phyloP scores from a whole-genome alignment of 2,888 invertebrate genomes.

The Mellilla xanthometata region DNA sequence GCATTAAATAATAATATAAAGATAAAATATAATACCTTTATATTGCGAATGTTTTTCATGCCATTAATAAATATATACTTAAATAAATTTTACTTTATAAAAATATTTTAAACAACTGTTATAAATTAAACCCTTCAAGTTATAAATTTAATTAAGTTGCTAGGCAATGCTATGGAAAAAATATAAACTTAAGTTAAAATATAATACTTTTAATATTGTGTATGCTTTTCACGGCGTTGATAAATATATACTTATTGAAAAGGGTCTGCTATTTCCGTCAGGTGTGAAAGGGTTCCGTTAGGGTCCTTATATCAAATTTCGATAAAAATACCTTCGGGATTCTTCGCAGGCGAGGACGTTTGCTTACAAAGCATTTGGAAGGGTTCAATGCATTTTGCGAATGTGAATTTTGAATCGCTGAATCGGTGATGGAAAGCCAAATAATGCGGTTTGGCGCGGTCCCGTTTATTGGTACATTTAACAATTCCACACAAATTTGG shows the following conservation, averaged over 20 bases:
- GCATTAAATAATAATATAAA: no score
- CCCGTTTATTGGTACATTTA: conserved; percentile 2
- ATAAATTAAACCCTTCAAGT: no score
- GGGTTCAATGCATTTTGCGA: conserved; percentile 3
- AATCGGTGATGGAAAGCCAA: conserved; percentile 4
- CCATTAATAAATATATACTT: no score
- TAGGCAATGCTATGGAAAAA: no score
- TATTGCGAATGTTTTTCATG: no score
- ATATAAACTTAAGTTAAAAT: no score
- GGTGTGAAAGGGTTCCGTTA: conserved; percentile 10
- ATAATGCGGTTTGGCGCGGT: neutral
- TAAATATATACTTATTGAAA: conserved; percentile 1
- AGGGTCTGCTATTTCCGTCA: conserved; percentile 8
- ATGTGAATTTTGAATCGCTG: neutral
- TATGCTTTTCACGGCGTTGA: conserved; percentile 1
- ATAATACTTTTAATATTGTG: neutral
- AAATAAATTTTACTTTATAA: no score
- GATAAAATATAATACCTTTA: no score
- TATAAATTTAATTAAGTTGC: no score
- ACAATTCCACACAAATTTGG: neutral
- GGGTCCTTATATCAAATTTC: conserved; percentile 10
- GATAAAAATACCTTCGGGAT: conserved; percentile 8
- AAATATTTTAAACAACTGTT: no score
- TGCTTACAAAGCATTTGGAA: conserved; percentile 6
- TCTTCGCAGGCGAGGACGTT: neutral